Conservation (phyloP, 1,140 invertebrate species). For the Drosophila sturtevanti region DNA sequence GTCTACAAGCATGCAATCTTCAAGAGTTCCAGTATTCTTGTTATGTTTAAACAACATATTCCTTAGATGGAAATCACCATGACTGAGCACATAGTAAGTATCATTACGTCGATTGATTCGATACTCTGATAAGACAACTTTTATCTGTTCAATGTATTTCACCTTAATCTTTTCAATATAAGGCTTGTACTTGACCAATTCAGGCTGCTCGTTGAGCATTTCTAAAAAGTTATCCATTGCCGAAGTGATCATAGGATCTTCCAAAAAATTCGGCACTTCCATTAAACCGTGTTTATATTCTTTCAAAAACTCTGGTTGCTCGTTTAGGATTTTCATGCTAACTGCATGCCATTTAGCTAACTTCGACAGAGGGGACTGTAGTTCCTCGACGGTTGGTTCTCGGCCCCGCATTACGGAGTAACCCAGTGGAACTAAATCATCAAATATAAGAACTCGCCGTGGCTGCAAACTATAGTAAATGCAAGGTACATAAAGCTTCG, state of each 20-base stretch:
- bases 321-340: constrained; percentile 32
- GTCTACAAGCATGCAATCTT: constrained; percentile 56
- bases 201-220: neutral
- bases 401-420: constrained; percentile 52
- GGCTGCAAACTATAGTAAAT: constrained; percentile 57
- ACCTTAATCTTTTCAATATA: constrained; percentile 24
- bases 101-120: neutral
- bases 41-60: constrained; percentile 68
- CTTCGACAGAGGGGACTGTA: constrained; percentile 35
- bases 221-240: too few relatives aligned
- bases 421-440: constrained; percentile 52
- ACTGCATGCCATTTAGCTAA: constrained; percentile 1
- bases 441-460: constrained; percentile 54
- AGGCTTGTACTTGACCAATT: constrained; percentile 25
- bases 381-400: constrained; percentile 30
- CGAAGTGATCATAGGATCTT: too few relatives aligned
- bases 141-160: neutral
- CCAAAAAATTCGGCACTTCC: too few relatives aligned
- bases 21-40: constrained; percentile 11
- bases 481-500: constrained; percentile 29
- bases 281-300: too few relatives aligned
- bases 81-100: constrained; percentile 21
- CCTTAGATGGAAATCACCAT: constrained; percentile 60
- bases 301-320: neutral
- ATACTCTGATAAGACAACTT: neutral